Base-by-base conservation (phyloP, 2,113 vertebrate species). In the Microtus oregoni region DNA sequence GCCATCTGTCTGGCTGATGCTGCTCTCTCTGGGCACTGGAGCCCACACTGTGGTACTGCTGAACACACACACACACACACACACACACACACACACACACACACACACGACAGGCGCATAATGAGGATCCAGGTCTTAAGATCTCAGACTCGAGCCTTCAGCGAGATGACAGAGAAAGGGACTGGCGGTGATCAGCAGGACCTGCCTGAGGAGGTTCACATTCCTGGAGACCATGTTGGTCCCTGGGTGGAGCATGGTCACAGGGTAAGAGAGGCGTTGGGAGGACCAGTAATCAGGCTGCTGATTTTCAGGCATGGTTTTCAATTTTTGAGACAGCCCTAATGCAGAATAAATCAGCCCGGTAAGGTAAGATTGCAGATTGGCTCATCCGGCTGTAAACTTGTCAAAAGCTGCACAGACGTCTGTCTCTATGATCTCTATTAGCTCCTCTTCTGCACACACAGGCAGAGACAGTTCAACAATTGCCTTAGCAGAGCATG, bases 331-430 rank as follows among this genome's bases (percentile, higher is more conserved):
- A 94, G 90, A 70, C 81, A 88, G 92, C 15, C 24, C 10, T 95
- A n/a, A 7, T 78, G 83, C 17, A 83, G 93, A 89, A 87, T 44
- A 93, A 94, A 89, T 87, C 63, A 91, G n/a, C 47, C 44, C 44
- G 44, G 44, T 44, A 44, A 44, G 44, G 44, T 44, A 7, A 44
- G 44, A 61, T 91, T 32, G 22, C 55, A 91, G 44, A 52, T 76
- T 97, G 97, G 95, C 78, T 97, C 86, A 95, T 52, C 75, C 61
- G 65, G n/a, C 72, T 94, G 55, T 86, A 93, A 96, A 85, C 63
- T 61, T 96, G 96, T 83, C 4, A 2, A 94, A 94, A 97, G 82
- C 89, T 95, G 82, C 91, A 65, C 91, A 77, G 91, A 94, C 89
- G 63, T 79, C 86, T 92, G 86, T 92, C 73, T 93, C 73, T 86